A percentile compares a stretch with the other conserved stretches of the same genome.
phyloP scores from a whole-genome alignment of 1,140 invertebrate species.

The Batillaria attramentaria region DNA sequence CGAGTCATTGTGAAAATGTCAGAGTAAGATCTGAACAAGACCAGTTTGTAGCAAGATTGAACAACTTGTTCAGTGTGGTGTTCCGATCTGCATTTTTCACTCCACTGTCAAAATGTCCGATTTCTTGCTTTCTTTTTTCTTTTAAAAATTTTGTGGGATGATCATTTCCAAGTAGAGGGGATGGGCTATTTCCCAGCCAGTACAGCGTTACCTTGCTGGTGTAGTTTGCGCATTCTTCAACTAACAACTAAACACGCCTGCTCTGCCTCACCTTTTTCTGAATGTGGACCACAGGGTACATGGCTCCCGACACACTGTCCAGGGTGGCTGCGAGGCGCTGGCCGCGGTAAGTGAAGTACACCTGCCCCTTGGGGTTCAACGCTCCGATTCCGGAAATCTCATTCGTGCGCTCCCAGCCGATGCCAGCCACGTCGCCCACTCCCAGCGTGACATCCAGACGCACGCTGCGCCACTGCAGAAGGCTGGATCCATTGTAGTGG shows the following conservation, averaged over 20 bases:
- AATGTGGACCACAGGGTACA: slow-evolving; percentile 72
- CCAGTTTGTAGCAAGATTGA: no score
- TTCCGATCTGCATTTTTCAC: no score
- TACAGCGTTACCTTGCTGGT: no score
- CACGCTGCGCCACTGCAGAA: slow-evolving; percentile 71
- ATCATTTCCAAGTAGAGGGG: no score
- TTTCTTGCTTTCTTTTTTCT: no score
- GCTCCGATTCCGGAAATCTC: slow-evolving; percentile 52
- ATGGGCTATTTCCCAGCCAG: no score
- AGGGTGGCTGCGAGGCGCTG: slow-evolving; percentile 59
- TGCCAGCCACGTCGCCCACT: slow-evolving; percentile 70
- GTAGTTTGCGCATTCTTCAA: slow-evolving; percentile 1
- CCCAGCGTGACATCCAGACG: slow-evolving; percentile 67
- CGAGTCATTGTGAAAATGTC: no score
- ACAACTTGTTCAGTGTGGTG: no score
- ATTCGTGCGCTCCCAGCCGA: slow-evolving; percentile 70
- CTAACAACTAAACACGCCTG: background rate
- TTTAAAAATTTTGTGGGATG: no score
- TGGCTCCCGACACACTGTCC: slow-evolving; percentile 68
- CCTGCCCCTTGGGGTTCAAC: slow-evolving; percentile 52
- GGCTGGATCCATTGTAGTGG: slow-evolving; percentile 71
- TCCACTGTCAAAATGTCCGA: no score
- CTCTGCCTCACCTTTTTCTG: slow-evolving; percentile 72
- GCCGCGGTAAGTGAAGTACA: slow-evolving; percentile 71
- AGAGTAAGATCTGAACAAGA: no score